Conservation (phyloP, 2,113 vertebrate genomes). For the Istiophorus platypterus region DNA sequence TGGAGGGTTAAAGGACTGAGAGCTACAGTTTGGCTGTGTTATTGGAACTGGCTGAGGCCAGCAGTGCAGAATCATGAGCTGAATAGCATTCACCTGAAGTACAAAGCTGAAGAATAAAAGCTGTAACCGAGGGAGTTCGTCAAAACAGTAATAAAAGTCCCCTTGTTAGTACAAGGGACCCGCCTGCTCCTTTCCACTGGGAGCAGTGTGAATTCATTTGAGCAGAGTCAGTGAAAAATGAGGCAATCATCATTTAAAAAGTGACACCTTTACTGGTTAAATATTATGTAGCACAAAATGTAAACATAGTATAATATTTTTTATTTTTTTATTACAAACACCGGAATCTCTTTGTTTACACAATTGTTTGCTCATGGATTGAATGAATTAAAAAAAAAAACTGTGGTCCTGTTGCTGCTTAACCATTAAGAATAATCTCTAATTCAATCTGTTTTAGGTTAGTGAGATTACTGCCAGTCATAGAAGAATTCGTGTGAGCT, state of each 20-base stretch:
- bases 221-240: constrained; percentile 22
- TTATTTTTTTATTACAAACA: constrained; percentile 10
- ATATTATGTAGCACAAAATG: constrained; percentile 17
- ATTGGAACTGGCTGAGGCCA: constrained; percentile 58
- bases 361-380: neutral
- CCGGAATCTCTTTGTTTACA: neutral
- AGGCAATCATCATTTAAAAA: constrained; percentile 10
- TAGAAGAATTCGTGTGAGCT: constrained; percentile 61
- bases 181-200: constrained; percentile 26
- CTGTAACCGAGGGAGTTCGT: constrained; percentile 16
- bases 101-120: constrained; percentile 43
- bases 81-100: constrained; percentile 46
- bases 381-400: constrained; percentile 3
- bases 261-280: neutral
- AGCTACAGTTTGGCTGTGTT: constrained; percentile 22
- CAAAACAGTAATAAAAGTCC: constrained; percentile 32
- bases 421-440: constrained; percentile 41
- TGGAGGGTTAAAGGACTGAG: constrained; percentile 23
- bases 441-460: constrained; percentile 75
- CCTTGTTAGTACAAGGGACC: constrained; percentile 11
- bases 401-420: constrained; percentile 38
- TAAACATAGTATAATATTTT: constrained; percentile 7
- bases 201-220: neutral
- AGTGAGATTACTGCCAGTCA: constrained; percentile 61
- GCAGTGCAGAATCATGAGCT: constrained; percentile 36